phyloP scores from a whole-genome alignment of 2,113 vertebrate genomes.

The Ictalurus furcatus region DNA sequence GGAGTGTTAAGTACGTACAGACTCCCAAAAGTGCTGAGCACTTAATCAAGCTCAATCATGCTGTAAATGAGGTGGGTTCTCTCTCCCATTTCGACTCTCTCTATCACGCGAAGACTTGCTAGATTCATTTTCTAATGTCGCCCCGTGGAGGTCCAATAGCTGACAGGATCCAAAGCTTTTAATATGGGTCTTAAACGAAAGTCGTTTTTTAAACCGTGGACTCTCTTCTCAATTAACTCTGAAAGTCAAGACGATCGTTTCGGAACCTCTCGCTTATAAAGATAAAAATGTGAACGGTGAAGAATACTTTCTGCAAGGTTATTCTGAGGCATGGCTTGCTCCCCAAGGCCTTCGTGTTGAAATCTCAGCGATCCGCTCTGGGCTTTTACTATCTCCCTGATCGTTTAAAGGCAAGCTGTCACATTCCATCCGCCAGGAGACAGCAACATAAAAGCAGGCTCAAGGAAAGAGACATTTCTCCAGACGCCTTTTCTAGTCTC shows the following conservation, averaged over 20 bases:
- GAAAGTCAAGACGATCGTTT: constrained; percentile 12
- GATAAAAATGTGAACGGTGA: constrained; percentile 24
- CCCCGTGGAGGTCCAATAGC: background rate
- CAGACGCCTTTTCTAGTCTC: constrained; percentile 38
- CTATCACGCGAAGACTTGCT: constrained; percentile 15
- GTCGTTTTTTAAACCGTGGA: background rate
- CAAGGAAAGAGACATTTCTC: constrained; percentile 45
- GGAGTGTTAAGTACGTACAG: constrained; percentile 45
- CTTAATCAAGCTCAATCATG: constrained; percentile 60
- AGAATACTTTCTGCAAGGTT: constrained; percentile 19
- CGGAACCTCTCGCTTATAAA: constrained; percentile 31
- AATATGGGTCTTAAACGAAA: constrained; percentile 31
- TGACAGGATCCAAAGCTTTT: constrained; percentile 29
- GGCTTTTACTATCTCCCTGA: constrained; percentile 42
- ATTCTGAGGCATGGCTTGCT: constrained; percentile 35
- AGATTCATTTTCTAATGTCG: constrained; percentile 36
- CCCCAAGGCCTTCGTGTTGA: constrained; percentile 55
- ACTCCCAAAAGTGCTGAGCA: constrained; percentile 49
- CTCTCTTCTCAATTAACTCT: constrained; percentile 36
- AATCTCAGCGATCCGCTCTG: constrained; percentile 41
- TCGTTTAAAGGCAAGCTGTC: constrained; percentile 55
- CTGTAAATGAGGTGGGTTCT: constrained; percentile 53
- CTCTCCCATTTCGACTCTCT: constrained; percentile 20
- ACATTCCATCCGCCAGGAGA: constrained; percentile 46
- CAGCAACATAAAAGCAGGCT: constrained; percentile 46